phyloP scores from a whole-genome alignment of 2,797 vertebrate genomes.

The Scolopax bukidnonensis region DNA sequence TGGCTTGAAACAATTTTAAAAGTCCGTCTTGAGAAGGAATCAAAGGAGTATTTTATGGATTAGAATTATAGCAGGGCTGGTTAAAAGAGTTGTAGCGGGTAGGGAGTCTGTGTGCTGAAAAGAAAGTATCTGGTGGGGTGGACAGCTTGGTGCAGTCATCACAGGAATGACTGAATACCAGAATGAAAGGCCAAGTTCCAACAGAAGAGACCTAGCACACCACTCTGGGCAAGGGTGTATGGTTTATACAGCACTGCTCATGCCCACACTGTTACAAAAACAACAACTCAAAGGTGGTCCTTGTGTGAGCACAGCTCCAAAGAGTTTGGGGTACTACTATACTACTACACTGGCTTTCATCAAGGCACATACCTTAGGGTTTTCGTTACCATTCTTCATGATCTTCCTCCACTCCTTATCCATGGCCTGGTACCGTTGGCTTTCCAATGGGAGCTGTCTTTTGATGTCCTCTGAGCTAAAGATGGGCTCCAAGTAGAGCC shows the following conservation, averaged over 20 bases:
- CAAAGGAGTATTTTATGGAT: not conserved
- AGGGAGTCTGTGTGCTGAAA: not conserved
- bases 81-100: not conserved
- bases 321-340: not conserved
- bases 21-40: not conserved
- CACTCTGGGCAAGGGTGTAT: not conserved
- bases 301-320: not conserved
- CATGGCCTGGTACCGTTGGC: constrained; percentile 85
- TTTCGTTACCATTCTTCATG: constrained; percentile 85
- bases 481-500: constrained; percentile 93
- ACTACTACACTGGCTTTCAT: not conserved
- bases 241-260: not conserved
- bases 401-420: constrained; percentile 86
- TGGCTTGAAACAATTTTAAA: not conserved
- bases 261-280: not conserved
- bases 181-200: not conserved
- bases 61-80: not conserved
- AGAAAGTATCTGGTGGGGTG: not conserved
- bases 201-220: not conserved
- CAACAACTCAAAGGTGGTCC: not conserved
- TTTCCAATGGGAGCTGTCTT: constrained; percentile 87
- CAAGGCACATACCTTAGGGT: constrained; percentile 77
- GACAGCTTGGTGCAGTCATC: not conserved
- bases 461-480: constrained; percentile 93
- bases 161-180: not conserved